Evolutionary conservation across 2,797 vertebrate species (phyloP).

Genomic region (Glyptemys insculpta): DNA sequence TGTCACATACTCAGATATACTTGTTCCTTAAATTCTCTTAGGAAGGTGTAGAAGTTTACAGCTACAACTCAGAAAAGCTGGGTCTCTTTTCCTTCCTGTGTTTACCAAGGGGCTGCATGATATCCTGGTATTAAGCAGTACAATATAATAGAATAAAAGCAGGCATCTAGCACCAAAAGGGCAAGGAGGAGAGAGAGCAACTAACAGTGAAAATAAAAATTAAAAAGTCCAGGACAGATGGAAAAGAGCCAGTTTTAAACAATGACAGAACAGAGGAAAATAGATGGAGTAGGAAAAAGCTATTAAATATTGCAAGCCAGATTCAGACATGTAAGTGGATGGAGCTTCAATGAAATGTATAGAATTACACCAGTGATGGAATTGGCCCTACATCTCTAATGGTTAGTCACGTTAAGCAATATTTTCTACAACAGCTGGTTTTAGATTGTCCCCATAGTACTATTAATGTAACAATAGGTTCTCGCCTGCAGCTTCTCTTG

Average conservation of each 20-base stretch:
- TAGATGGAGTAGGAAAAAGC: background rate
- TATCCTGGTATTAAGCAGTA: conserved; percentile 43
- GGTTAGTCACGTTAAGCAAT: conserved; percentile 14
- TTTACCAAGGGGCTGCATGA: conserved; percentile 16
- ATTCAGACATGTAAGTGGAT: conserved; percentile 29
- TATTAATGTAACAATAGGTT: conserved; percentile 7
- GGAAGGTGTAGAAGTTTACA: conserved; percentile 12
- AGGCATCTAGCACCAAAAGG: conserved; percentile 1
- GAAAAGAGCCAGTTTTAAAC: conserved; percentile 1
- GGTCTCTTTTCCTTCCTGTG: background rate
- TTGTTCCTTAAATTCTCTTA: background rate
- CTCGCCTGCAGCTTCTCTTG: conserved; percentile 41
- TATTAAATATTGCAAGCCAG: background rate
- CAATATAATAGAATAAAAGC: conserved; percentile 46
- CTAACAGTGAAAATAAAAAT: conserved; percentile 12
- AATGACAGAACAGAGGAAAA: background rate
- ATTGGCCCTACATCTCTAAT: background rate
- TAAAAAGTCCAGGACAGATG: conserved; percentile 11
- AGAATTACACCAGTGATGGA: background rate
- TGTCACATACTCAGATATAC: background rate
- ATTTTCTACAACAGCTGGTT: background rate
- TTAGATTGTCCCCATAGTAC: background rate
- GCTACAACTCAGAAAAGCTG: background rate
- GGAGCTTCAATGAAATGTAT: background rate
- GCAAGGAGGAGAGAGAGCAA: background rate